Conservation (phyloP, 2,888 invertebrate genomes). For the Dichetophora obliterata region DNA sequence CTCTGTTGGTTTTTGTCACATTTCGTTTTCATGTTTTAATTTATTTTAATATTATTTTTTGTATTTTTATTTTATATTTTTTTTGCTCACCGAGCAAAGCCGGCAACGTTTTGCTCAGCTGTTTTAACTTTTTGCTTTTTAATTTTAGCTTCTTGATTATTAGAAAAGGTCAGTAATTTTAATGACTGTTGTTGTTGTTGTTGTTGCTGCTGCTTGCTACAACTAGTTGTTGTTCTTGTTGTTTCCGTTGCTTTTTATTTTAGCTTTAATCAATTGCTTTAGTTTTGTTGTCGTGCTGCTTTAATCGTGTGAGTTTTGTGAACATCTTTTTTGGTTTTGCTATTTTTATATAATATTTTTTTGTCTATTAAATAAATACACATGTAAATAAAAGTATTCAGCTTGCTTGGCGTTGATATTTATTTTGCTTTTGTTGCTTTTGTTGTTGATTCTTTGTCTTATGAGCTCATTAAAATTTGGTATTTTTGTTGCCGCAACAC, state of each 20-base stretch:
- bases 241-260: not conserved
- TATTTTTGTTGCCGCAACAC: not conserved
- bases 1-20: not conserved
- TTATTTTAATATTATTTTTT: not conserved
- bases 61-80: not conserved
- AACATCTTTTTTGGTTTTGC: not conserved
- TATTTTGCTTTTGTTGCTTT: not conserved
- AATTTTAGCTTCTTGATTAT: slow-evolving; percentile 14
- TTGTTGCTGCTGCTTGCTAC: not conserved
- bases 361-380: no score
- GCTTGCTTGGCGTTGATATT: not conserved
- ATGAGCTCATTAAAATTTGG: not conserved
- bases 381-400: no score
- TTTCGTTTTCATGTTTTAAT: not conserved
- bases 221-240: not conserved
- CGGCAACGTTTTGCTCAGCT: not conserved
- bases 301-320: not conserved
- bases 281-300: not conserved
- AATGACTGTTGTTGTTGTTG: slow-evolving; percentile 6
- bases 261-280: not conserved
- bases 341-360: not conserved
- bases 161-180: slow-evolving; percentile 27
- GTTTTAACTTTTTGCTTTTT: not conserved
- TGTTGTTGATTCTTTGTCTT: not conserved
- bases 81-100: not conserved